A percentile compares a stretch with the other conserved stretches of the same genome.
These are phyloP conservation scores for Rhagologus leucostigma DNA, from an alignment of 2,113 vertebrate species.

Conservation along the genomic window DNA sequence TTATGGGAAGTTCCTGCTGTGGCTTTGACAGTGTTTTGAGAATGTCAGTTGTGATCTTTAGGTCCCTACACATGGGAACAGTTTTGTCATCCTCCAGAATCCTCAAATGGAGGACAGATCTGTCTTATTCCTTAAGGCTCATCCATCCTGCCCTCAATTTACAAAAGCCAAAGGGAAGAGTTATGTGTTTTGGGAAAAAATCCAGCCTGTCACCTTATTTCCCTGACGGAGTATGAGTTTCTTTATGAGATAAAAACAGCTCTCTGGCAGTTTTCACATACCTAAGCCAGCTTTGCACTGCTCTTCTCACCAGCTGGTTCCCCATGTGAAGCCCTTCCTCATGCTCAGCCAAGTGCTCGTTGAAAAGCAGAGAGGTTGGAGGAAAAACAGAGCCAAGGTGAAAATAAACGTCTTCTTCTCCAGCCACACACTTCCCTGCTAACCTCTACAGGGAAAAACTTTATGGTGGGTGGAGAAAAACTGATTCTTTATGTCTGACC, in stretches of 20 bases:
- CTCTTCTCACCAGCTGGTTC: not conserved
- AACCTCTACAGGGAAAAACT: not conserved
- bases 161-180: not conserved
- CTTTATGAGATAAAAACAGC: not conserved
- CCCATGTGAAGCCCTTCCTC: not conserved
- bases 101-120: not conserved
- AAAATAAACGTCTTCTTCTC: not conserved
- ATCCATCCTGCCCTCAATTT: not conserved
- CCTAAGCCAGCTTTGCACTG: not conserved
- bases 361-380: not conserved
- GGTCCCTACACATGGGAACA: no score
- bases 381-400: not conserved
- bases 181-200: not conserved
- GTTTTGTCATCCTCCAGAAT: not conserved
- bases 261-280: fast-evolving
- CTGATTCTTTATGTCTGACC: not conserved
- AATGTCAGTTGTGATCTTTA: not conserved
- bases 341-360: not conserved
- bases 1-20: not conserved
- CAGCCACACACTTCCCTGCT: not conserved
- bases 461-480: not conserved
- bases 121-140: not conserved
- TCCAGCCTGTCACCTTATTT: not conserved
- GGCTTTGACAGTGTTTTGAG: not conserved
- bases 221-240: fast-evolving